These are phyloP conservation scores for Antedon mediterranea DNA, from an alignment of 53 echinoderm and acorn worm species.

Conservation along the genomic window DNA sequence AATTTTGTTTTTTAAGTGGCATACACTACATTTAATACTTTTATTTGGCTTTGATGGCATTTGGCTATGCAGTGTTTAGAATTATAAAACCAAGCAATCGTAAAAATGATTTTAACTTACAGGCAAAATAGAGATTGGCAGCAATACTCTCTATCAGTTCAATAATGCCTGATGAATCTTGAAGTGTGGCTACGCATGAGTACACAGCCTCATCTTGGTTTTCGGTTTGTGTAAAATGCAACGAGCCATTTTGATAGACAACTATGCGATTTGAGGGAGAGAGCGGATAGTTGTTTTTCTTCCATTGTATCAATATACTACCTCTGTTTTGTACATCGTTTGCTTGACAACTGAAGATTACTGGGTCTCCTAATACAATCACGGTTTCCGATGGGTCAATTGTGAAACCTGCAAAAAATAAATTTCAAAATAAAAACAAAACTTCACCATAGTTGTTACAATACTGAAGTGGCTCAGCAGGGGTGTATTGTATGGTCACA, in stretches of 20 bases:
- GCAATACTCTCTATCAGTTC: slow-evolving; percentile 34
- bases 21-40: no score
- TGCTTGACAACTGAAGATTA: slow-evolving; percentile 52
- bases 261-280: slow-evolving; percentile 20
- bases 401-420: slow-evolving; percentile 32
- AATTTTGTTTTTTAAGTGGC: no score
- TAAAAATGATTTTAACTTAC: slow-evolving; percentile 43
- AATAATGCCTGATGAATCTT: slow-evolving; percentile 17
- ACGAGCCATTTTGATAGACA: slow-evolving; percentile 64
- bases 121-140: slow-evolving; percentile 77
- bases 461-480: no score
- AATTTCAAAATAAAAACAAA: no score
- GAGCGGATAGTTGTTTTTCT: slow-evolving; percentile 26
- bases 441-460: no score
- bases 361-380: slow-evolving; percentile 38
- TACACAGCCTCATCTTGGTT: slow-evolving; percentile 57
- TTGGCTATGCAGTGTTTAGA: no score
- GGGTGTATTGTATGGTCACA: no score
- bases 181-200: slow-evolving; percentile 41
- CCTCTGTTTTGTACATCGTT: slow-evolving; percentile 38
- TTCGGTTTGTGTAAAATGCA: slow-evolving; percentile 36
- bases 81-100: no score
- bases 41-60: no score
- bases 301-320: slow-evolving; percentile 49
- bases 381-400: slow-evolving; percentile 63